Evolutionary conservation across 2,888 invertebrate species (phyloP).

Genomic region (Dinocampus coccinellae): DNA sequence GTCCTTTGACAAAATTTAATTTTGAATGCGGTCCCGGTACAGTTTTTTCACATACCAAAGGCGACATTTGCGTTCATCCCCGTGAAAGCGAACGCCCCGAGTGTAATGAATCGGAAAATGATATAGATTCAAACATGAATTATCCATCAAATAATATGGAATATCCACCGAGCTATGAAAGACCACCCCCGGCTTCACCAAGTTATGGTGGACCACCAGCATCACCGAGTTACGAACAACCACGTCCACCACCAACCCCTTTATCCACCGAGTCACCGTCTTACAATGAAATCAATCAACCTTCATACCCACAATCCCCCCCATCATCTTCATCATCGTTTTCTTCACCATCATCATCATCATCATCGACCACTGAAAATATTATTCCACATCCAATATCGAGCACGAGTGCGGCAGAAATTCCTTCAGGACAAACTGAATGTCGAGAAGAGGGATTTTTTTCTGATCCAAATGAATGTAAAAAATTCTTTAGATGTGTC

Average conservation of each 20-base stretch:
- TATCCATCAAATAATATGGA: slow-evolving; percentile 15
- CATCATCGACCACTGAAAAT: neutral
- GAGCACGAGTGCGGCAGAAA: neutral
- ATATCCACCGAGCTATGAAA: neutral
- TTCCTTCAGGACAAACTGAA: slow-evolving; percentile 24
- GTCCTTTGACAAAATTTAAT: slow-evolving; percentile 73
- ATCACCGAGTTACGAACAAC: slow-evolving; percentile 5
- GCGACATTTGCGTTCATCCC: slow-evolving; percentile 81
- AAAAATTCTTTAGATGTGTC: slow-evolving; percentile 68
- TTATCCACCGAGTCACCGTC: slow-evolving; percentile 12
- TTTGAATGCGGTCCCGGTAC: slow-evolving; percentile 84
- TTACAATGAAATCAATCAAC: slow-evolving; percentile 14
- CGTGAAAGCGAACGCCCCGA: slow-evolving; percentile 77
- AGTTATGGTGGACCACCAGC: slow-evolving; percentile 9
- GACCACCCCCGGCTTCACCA: neutral
- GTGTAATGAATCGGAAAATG: slow-evolving; percentile 71
- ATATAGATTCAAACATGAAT: slow-evolving; percentile 41
- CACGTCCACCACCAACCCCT: neutral
- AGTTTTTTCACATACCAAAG: slow-evolving; percentile 72
- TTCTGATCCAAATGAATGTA: slow-evolving; percentile 66
- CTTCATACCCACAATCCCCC: neutral
- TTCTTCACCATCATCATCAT: neutral
- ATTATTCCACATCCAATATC: slow-evolving; percentile 11
- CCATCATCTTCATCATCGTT: neutral
- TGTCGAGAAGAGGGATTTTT: slow-evolving; percentile 69